Evolutionary conservation across 2,113 vertebrate genomes (phyloP).

Genomic region (Ahaetulla prasina): DNA sequence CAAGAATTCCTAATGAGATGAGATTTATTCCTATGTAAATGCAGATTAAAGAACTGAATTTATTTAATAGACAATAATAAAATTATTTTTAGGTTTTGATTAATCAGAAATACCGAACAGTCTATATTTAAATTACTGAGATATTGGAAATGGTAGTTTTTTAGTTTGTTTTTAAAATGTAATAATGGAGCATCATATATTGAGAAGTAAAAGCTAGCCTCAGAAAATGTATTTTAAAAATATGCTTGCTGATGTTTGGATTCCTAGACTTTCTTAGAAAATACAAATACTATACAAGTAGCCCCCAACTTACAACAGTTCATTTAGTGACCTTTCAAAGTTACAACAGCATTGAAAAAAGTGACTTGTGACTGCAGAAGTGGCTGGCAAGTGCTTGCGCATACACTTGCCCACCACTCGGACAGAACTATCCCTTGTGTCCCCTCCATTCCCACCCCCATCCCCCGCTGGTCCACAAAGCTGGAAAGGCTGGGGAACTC

Average conservation of each 20-base stretch:
- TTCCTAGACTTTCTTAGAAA: not conserved
- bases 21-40: not conserved
- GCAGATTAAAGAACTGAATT: not conserved
- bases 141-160: not conserved
- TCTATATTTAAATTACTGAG: not conserved
- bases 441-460: no score
- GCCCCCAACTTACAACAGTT: not conserved
- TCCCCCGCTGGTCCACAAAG: not conserved
- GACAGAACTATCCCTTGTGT: not conserved
- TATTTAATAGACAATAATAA: not conserved
- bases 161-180: not conserved
- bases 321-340: not conserved
- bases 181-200: not conserved
- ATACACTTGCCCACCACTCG: not conserved
- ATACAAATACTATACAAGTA: not conserved
- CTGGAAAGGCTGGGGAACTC: not conserved
- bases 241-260: not conserved
- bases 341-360: not conserved
- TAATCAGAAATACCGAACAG: not conserved
- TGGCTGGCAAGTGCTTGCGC: not conserved
- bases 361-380: not conserved
- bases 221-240: not conserved
- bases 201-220: not conserved
- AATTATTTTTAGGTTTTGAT: not conserved
- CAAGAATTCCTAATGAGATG: not conserved